Percentiles rank a stretch among this genome's conserved stretches.
Evolutionary conservation across 2,888 invertebrate species (phyloP).

Genomic region (Eupithecia centaureata): DNA sequence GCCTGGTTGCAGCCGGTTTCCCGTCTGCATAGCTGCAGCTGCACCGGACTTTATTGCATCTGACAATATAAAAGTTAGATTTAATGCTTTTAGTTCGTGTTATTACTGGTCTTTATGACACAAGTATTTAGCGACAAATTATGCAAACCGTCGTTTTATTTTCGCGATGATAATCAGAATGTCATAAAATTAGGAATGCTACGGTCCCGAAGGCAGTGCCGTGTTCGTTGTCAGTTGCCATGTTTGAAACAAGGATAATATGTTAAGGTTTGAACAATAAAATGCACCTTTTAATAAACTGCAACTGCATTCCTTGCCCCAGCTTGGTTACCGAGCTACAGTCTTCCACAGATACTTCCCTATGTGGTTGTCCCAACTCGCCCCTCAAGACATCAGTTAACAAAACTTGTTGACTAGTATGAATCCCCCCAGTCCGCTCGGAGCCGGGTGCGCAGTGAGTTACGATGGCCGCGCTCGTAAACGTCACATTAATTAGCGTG

Average conservation of each 20-base stretch:
- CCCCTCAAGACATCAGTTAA: neutral
- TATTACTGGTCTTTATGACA: conserved; percentile 53
- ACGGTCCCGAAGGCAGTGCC: neutral
- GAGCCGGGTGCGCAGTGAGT: conserved; percentile 47
- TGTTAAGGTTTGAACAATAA: conserved; percentile 30
- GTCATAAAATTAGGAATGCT: conserved; percentile 47
- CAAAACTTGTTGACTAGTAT: neutral
- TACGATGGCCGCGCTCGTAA: conserved; percentile 70
- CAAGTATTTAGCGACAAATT: conserved; percentile 60
- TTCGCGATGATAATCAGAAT: conserved; percentile 37
- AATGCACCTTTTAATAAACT: conserved; percentile 1
- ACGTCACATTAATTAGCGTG: conserved; percentile 83
- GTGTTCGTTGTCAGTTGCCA: neutral
- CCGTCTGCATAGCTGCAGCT: conserved; percentile 44
- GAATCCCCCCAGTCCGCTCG: too few species aligned
- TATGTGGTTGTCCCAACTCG: neutral
- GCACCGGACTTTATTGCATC: conserved; percentile 65
- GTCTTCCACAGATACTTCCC: neutral
- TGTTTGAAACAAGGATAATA: neutral
- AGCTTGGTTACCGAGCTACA: neutral
- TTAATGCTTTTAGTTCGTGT: conserved; percentile 59
- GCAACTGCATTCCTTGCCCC: neutral
- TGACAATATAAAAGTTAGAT: conserved; percentile 67
- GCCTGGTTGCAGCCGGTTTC: conserved; percentile 11
- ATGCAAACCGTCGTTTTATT: conserved; percentile 45